Evolutionary conservation across 1,140 invertebrate species (phyloP).

Genomic region (Caenorhabditis tropicalis): DNA sequence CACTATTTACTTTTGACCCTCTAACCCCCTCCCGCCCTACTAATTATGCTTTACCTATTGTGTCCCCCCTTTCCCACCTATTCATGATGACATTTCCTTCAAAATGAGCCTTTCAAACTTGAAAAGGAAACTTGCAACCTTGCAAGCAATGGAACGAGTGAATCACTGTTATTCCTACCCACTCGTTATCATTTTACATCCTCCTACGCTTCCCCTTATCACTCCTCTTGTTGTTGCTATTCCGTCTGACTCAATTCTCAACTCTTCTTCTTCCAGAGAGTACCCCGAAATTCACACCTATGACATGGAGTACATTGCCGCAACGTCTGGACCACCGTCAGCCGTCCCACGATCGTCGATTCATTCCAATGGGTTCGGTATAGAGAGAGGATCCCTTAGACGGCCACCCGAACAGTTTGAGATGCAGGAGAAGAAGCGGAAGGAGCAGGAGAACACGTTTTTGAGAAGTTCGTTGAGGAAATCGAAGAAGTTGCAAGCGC

Average conservation of each 20-base stretch:
- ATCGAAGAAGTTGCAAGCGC: slow-evolving; percentile 3
- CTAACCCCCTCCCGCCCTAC: not conserved
- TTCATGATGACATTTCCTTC: not conserved
- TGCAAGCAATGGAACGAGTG: no score
- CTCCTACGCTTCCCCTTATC: not conserved
- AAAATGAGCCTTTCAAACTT: no score
- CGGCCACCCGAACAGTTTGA: slow-evolving; percentile 22
- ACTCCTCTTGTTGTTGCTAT: no score
- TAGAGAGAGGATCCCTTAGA: not conserved
- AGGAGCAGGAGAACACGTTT: slow-evolving; percentile 27
- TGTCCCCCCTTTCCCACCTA: not conserved
- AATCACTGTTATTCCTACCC: not conserved
- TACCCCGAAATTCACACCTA: slow-evolving; percentile 26
- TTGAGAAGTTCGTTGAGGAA: slow-evolving; percentile 24
- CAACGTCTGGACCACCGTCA: not conserved
- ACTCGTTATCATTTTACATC: not conserved
- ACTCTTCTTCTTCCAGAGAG: slow-evolving; percentile 18
- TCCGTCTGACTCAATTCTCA: no score
- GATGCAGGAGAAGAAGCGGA: slow-evolving; percentile 31
- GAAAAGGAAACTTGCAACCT: no score
- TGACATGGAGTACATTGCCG: slow-evolving; percentile 40
- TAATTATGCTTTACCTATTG: not conserved
- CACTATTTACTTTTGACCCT: not conserved
- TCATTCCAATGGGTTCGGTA: slow-evolving; percentile 17
- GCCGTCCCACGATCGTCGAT: not conserved